Evolutionary conservation across 2,888 invertebrate species (phyloP), one percentile per base, ranked within the genome.

Genomic region (Prosapia bicincta): DNA sequence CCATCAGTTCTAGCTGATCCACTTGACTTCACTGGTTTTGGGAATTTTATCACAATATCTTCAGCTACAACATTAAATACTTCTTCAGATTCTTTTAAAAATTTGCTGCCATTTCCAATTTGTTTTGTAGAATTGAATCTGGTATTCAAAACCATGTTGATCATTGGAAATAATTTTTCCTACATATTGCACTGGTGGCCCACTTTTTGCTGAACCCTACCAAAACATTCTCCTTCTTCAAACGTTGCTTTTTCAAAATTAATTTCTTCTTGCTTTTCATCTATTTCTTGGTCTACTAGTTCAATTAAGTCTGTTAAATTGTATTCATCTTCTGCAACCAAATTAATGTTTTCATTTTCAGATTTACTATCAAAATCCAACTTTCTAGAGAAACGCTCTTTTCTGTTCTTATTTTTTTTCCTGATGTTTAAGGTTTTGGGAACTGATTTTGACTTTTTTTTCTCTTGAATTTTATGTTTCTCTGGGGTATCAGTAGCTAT

Each of bases 111-210:
- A 32, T 26, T 73, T 67, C 73, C 68, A 23, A 73, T 69, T 10
- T 54, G 68, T 69, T 74, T 74, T n/a, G 25, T 38, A 68, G 69
- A 74, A 74, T 38, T 73, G 26, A 43, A 74, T 38, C 54, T 74
- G 38, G 43, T 74, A 38, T 74, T 68, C 74, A 67, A 69, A 66
- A 28, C 24, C 43, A 38, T 74, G 43, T 25, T 38, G 43, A 24
- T 69, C 74, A 25, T 69, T 74, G 26, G n/a, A n/a, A n/a, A n/a
- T n/a, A n/a, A n/a, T n/a, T n/a, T n/a, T n/a, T n/a, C n/a, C n/a
- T n/a, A n/a, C n/a, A n/a, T n/a, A n/a, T n/a, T n/a, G n/a, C n/a
- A n/a, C n/a, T n/a, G n/a, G n/a, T n/a, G n/a, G n/a, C n/a, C n/a
- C n/a, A n/a, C n/a, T n/a, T n/a, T n/a, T n/a, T n/a, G n/a, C n/a